Evolutionary conservation across 2,888 invertebrate genomes (phyloP).

Genomic region (Apantesis nais): DNA sequence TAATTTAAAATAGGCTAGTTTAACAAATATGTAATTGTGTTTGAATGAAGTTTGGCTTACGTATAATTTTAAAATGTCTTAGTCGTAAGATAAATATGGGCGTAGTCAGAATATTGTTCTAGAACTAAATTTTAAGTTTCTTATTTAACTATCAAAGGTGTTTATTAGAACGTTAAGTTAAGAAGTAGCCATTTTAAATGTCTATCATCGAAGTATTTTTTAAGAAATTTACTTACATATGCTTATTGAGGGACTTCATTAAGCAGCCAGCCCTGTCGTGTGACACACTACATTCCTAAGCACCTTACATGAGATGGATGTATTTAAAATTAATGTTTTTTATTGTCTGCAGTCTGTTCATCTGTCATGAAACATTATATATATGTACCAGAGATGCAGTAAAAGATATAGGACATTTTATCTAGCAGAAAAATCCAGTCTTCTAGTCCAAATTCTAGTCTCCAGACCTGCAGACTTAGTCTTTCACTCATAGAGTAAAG

Average conservation of each 20-base stretch:
- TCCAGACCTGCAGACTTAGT: no score
- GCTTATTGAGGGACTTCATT: neutral
- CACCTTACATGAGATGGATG: no score
- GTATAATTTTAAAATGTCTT: slow-evolving; percentile 54
- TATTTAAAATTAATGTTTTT: no score
- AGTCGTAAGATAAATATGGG: slow-evolving; percentile 36
- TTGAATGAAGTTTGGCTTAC: slow-evolving; percentile 67
- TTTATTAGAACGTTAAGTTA: neutral
- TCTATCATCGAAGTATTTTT: neutral
- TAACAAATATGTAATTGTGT: slow-evolving; percentile 42
- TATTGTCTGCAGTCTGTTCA: no score
- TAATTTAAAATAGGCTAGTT: slow-evolving; percentile 63
- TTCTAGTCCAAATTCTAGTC: no score
- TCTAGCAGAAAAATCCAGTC: no score
- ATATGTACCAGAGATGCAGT: no score
- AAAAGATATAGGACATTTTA: no score
- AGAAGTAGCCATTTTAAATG: neutral
- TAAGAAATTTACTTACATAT: neutral
- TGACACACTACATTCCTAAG: no score
- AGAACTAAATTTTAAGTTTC: neutral
- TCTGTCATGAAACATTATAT: no score
- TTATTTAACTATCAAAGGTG: neutral
- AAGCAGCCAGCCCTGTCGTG: neutral
- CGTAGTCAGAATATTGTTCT: slow-evolving; percentile 17
- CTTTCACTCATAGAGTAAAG: no score